Evolutionary conservation across 1,140 invertebrate genomes (phyloP).

Genomic region (Babylonia areolata): DNA sequence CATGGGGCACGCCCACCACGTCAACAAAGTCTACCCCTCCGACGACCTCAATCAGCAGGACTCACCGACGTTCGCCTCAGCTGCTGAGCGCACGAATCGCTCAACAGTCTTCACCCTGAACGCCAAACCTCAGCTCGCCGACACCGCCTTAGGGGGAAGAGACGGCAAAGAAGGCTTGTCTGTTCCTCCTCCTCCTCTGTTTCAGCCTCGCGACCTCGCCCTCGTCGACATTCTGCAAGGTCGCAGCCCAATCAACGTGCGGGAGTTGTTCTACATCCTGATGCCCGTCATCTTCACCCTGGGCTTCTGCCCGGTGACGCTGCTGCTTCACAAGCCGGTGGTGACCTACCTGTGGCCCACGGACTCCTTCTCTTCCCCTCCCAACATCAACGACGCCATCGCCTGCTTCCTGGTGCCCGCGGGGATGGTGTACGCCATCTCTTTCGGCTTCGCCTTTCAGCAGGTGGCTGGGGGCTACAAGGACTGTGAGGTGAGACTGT

Average conservation of each 20-base stretch:
- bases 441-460: slow-evolving; percentile 52
- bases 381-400: slow-evolving; percentile 56
- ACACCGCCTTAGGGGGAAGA: background rate
- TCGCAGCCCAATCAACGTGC: background rate
- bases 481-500: slow-evolving; percentile 10
- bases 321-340: slow-evolving; percentile 39
- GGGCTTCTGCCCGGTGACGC: slow-evolving; percentile 45
- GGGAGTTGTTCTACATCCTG: slow-evolving; percentile 36
- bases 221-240: background rate
- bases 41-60: background rate
- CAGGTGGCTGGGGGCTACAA: slow-evolving; percentile 21
- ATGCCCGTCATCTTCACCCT: slow-evolving; percentile 42
- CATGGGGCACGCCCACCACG: background rate
- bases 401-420: slow-evolving; percentile 54
- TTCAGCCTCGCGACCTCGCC: background rate
- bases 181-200: background rate
- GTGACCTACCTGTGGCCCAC: slow-evolving; percentile 43
- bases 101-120: background rate
- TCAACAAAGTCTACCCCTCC: background rate
- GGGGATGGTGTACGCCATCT: slow-evolving; percentile 56
- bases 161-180: background rate
- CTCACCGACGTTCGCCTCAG: background rate
- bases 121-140: background rate
- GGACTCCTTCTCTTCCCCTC: slow-evolving; percentile 3
- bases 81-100: background rate